These are phyloP conservation scores for Tribolium madens DNA, from an alignment of 1,140 invertebrate species.

Conservation along the genomic window DNA sequence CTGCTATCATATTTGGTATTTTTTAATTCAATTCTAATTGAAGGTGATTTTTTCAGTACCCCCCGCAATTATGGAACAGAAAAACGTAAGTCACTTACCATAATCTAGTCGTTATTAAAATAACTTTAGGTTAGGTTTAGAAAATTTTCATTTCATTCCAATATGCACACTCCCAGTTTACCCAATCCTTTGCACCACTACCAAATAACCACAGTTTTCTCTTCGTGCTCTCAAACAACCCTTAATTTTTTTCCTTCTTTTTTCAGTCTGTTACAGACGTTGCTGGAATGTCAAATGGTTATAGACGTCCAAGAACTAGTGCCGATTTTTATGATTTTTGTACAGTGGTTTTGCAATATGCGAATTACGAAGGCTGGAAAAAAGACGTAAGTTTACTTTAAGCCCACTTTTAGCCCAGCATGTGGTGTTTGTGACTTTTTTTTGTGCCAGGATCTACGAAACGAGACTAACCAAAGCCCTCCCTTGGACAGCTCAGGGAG, in stretches of 20 bases:
- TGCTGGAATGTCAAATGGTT: constrained; percentile 47
- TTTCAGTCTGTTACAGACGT: constrained; percentile 50
- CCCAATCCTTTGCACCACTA: not conserved
- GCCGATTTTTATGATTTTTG: constrained; percentile 72
- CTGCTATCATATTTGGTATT: constrained; percentile 18
- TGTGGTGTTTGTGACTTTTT: not conserved
- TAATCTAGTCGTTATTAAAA: constrained; percentile 7
- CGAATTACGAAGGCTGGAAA: constrained; percentile 69
- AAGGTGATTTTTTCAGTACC: constrained; percentile 43
- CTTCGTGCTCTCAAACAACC: not conserved
- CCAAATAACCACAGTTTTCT: not conserved
- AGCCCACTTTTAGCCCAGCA: no score
- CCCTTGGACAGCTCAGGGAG: constrained; percentile 61
- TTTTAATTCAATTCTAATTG: constrained; percentile 15
- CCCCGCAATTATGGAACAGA: constrained; percentile 45
- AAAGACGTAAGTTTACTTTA: constrained; percentile 65
- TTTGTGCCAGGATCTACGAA: constrained; percentile 54
- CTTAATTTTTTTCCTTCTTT: not conserved
- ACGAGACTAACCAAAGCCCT: constrained; percentile 56
- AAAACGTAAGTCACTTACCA: constrained; percentile 42
- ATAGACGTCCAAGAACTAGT: constrained; percentile 65
- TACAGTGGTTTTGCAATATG: constrained; percentile 70
- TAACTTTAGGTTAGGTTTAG: constrained; percentile 47
- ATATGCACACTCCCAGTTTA: constrained; percentile 15
- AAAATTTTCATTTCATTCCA: constrained; percentile 34